Conservation (phyloP, 2,113 vertebrate species). For the Ammodytes marinus region DNA sequence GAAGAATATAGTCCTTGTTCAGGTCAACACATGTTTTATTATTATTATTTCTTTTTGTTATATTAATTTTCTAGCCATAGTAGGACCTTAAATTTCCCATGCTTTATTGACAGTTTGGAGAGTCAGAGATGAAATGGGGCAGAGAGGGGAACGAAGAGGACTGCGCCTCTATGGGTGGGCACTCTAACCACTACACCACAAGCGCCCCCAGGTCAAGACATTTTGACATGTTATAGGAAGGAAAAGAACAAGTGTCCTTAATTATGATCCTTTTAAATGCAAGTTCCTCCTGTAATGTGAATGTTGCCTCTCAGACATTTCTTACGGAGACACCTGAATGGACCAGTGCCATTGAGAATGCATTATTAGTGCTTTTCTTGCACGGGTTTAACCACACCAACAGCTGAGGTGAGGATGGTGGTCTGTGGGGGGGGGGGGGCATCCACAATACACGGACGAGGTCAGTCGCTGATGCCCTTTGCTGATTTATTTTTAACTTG, state of each 20-base stretch:
- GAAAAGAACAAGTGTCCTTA: not conserved
- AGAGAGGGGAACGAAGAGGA: no score
- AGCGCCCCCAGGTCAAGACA: no score
- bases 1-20: not conserved
- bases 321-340: not conserved
- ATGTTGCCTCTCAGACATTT: not conserved
- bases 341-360: not conserved
- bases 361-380: slow-evolving; percentile 5
- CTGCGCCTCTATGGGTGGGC: no score
- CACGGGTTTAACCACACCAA: not conserved
- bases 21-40: not conserved
- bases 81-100: no score
- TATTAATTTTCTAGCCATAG: no score
- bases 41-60: no score
- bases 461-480: slow-evolving; percentile 32
- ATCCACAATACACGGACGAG: slow-evolving; percentile 2
- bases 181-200: no score
- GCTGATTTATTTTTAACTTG: slow-evolving; percentile 47
- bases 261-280: not conserved
- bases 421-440: not conserved
- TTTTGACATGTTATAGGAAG: not conserved
- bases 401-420: slow-evolving; percentile 5
- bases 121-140: no score
- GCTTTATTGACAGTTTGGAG: no score
- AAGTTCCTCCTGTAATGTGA: not conserved